phyloP scores from a whole-genome alignment of 2,888 invertebrate species.

The Erebia aethiops region DNA sequence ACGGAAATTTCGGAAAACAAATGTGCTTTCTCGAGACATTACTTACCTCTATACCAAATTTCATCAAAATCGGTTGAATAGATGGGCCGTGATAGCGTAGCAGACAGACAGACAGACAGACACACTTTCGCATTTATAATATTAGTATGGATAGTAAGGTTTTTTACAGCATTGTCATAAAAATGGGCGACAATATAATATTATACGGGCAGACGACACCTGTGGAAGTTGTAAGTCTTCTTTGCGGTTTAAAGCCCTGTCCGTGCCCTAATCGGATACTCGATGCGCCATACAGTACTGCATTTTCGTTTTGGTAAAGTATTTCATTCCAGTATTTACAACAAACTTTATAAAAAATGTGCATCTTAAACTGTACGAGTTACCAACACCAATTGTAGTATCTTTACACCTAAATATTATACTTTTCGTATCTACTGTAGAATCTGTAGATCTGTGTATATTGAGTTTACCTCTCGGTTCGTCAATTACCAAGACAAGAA shows the following conservation, averaged over 20 bases:
- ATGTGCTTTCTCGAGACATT: too few species aligned
- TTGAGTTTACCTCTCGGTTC: neutral
- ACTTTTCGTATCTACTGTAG: neutral
- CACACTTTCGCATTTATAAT: too few species aligned
- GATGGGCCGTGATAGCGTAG: too few species aligned
- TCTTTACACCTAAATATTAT: neutral
- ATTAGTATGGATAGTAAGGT: too few species aligned
- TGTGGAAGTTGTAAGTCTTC: constrained; percentile 77
- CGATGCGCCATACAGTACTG: constrained; percentile 28
- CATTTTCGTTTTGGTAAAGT: constrained; percentile 16
- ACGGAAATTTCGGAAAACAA: too few species aligned
- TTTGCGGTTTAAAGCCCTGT: constrained; percentile 60
- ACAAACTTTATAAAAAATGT: neutral
- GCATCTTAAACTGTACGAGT: neutral
- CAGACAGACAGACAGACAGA: too few species aligned
- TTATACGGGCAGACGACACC: constrained; percentile 66
- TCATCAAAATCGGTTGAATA: too few species aligned
- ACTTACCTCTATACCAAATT: too few species aligned
- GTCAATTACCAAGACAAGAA: too few species aligned
- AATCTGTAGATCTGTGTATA: neutral
- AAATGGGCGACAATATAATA: constrained; percentile 48
- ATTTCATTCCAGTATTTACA: neutral
- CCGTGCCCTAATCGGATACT: constrained; percentile 40
- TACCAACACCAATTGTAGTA: neutral
- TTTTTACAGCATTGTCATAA: constrained; percentile 51